Conservation (phyloP, 2,888 invertebrate species). For the Meteorus colon region DNA sequence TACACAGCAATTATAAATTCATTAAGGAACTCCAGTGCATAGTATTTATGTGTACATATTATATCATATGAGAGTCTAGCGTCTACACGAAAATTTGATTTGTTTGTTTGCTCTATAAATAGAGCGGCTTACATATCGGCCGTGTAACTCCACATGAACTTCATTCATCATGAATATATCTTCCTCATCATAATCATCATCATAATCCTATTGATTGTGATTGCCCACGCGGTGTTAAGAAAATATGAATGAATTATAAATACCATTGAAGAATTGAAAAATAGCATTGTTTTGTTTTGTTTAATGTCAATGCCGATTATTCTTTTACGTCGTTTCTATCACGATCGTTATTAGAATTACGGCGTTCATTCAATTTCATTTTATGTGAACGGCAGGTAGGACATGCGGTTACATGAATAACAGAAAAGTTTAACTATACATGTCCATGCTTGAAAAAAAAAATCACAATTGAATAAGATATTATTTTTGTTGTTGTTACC, state of each 20-base stretch:
- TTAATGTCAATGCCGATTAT: background rate
- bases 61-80: constrained; percentile 33
- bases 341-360: constrained; percentile 23
- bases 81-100: constrained; percentile 27
- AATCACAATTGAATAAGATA: background rate
- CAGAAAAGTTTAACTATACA: constrained; percentile 56
- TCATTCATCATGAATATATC: constrained; percentile 67
- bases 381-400: constrained; percentile 45
- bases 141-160: constrained; percentile 68
- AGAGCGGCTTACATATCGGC: constrained; percentile 68
- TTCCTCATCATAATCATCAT: constrained; percentile 57
- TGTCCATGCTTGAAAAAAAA: constrained; percentile 59
- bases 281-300: background rate
- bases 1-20: background rate
- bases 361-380: constrained; percentile 32
- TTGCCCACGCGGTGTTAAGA: constrained; percentile 39
- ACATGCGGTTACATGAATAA: constrained; percentile 68
- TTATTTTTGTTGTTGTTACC: constrained; percentile 74
- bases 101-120: constrained; percentile 20
- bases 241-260: constrained; percentile 38
- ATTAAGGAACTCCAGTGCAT: constrained; percentile 13
- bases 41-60: constrained; percentile 29
- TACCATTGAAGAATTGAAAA: background rate
- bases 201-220: constrained; percentile 65
- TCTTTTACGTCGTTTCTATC: background rate